A percentile compares a stretch with the other conserved stretches of the same genome.
Conservation (phyloP, 1,140 invertebrate genomes). For the Cherax quadricarinatus region DNA sequence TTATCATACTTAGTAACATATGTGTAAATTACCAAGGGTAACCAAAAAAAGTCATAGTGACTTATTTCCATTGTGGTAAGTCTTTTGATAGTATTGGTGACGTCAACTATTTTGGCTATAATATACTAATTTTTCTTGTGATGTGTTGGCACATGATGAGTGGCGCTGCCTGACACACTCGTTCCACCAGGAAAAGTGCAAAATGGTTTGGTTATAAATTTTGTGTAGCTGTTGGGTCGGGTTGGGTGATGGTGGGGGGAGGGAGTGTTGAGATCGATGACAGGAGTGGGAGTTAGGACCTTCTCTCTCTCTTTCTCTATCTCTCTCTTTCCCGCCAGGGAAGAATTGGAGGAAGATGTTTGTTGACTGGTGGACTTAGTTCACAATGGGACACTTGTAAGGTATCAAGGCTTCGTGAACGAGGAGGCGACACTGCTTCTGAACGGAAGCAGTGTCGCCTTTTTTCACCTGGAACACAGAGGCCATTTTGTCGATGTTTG, state of each 20-base stretch:
- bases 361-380: slow-evolving; percentile 59
- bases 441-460: neutral
- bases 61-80: no score
- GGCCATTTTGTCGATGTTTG: slow-evolving; percentile 8
- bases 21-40: no score
- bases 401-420: slow-evolving; percentile 41
- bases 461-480: neutral
- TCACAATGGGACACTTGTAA: slow-evolving; percentile 58
- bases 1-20: no score
- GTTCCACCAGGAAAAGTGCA: no score
- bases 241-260: neutral
- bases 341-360: slow-evolving; percentile 63
- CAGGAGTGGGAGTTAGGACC: slow-evolving; percentile 5
- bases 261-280: slow-evolving; percentile 25
- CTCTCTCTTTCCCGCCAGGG: neutral
- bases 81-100: no score
- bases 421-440: neutral
- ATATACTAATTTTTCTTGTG: no score
- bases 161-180: no score
- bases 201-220: no score
- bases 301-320: slow-evolving; percentile 7
- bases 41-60: no score
- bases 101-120: no score
- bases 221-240: no score
- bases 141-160: no score